phyloP scores from a whole-genome alignment of 2,797 vertebrate genomes.

The Lemur catta region DNA sequence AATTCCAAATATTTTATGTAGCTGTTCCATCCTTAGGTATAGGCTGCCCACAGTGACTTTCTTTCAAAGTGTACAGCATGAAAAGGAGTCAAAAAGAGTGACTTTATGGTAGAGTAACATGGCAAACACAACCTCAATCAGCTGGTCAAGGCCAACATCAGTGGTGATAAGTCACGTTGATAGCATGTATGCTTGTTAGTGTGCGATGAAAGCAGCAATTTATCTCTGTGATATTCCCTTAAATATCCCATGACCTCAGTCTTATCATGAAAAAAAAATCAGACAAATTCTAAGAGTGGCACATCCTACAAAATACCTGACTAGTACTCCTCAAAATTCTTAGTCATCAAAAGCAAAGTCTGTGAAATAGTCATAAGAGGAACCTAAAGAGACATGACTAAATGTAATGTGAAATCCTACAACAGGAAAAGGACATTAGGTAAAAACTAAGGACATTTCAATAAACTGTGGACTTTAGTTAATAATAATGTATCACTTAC shows the following conservation, averaged over 20 bases:
- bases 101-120: neutral
- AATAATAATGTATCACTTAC: neutral
- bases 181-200: neutral
- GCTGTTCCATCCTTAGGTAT: neutral
- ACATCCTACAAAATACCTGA: neutral
- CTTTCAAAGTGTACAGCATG: neutral
- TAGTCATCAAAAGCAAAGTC: neutral
- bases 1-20: neutral
- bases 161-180: rapidly evolving
- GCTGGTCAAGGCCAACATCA: neutral
- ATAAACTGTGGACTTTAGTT: neutral
- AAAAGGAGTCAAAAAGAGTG: neutral
- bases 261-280: neutral
- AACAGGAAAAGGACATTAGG: neutral
- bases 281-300: neutral
- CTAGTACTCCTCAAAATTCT: neutral
- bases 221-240: neutral
- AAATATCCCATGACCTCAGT: neutral
- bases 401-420: neutral
- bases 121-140: neutral
- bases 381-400: neutral
- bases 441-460: neutral
- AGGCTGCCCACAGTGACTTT: neutral
- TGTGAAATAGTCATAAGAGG: neutral
- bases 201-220: neutral